Conservation (phyloP, 2,797 vertebrate species). For the Eutrigla gurnardus region DNA sequence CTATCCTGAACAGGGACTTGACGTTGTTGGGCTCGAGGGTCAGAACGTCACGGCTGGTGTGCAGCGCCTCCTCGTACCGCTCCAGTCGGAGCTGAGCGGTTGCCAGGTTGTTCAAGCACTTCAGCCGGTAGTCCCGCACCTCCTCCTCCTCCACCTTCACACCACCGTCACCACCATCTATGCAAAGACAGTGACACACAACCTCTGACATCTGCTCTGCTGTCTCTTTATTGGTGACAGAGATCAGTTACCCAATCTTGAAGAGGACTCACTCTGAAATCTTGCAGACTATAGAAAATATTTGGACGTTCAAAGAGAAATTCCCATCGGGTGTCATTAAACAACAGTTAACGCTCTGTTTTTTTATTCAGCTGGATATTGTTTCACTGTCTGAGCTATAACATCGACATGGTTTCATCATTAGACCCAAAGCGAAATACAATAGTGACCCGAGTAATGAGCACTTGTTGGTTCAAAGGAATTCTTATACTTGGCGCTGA, state of each 20-base stretch:
- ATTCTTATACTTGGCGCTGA: conserved; percentile 6
- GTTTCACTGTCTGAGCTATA: not conserved
- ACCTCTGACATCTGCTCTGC: conserved; percentile 26
- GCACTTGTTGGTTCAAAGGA: conserved; percentile 15
- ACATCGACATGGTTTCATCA: conserved; percentile 40
- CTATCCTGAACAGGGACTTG: conserved; percentile 86
- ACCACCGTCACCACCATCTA: conserved; percentile 58
- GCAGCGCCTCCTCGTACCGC: conserved; percentile 82
- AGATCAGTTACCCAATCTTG: not conserved
- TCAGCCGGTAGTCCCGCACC: conserved; percentile 86
- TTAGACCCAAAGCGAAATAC: conserved; percentile 34
- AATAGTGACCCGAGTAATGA: conserved; percentile 18
- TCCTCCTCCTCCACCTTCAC: conserved; percentile 83
- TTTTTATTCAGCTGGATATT: conserved; percentile 37
- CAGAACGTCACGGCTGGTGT: conserved; percentile 83
- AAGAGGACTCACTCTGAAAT: not conserved
- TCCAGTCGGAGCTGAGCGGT: conserved; percentile 86
- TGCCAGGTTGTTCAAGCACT: conserved; percentile 91
- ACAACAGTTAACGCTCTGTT: conserved; percentile 14
- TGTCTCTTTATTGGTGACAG: conserved; percentile 3
- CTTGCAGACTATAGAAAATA: not conserved
- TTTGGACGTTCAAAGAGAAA: conserved; percentile 2
- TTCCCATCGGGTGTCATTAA: conserved; percentile 26
- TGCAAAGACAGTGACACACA: conserved; percentile 24
- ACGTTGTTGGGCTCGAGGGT: conserved; percentile 85